phyloP scores from a whole-genome alignment of 2,888 invertebrate genomes.

The Pilophorus perplexus region DNA sequence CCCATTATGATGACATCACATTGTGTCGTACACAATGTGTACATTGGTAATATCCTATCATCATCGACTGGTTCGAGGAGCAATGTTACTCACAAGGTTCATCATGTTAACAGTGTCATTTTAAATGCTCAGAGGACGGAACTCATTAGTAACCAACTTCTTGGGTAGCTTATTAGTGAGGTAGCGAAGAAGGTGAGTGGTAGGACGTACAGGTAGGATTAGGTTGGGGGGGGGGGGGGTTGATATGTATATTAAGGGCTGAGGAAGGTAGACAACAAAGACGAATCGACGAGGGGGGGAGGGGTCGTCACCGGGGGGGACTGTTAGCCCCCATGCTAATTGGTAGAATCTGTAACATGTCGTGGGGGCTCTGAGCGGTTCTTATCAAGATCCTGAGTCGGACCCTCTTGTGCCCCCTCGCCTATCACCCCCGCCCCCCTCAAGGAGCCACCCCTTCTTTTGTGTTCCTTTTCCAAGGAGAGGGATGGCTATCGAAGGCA shows the following conservation, averaged over 20 bases:
- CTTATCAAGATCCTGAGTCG: constrained; percentile 28
- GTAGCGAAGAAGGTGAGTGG: background rate
- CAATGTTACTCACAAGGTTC: no score
- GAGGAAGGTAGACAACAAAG: constrained; percentile 3
- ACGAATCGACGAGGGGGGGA: constrained; percentile 5
- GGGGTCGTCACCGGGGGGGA: background rate
- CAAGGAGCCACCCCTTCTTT: background rate
- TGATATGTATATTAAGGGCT: constrained; percentile 21
- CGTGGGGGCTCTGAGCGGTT: constrained; percentile 3
- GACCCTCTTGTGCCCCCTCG: background rate
- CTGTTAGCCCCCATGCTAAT: constrained; percentile 40
- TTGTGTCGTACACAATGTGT: no score
- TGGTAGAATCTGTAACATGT: constrained; percentile 42
- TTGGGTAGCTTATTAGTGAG: no score
- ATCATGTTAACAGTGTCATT: no score
- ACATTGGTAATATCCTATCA: no score
- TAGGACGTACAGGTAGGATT: no score
- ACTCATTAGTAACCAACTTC: no score
- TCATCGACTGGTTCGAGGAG: no score
- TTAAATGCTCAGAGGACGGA: no score
- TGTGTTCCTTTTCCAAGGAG: background rate
- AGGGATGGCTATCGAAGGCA: background rate
- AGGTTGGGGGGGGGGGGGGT: background rate
- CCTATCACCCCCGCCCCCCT: background rate
- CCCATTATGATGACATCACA: no score